Evolutionary conservation across 2,113 vertebrate genomes (phyloP).

Genomic region (Parus major): DNA sequence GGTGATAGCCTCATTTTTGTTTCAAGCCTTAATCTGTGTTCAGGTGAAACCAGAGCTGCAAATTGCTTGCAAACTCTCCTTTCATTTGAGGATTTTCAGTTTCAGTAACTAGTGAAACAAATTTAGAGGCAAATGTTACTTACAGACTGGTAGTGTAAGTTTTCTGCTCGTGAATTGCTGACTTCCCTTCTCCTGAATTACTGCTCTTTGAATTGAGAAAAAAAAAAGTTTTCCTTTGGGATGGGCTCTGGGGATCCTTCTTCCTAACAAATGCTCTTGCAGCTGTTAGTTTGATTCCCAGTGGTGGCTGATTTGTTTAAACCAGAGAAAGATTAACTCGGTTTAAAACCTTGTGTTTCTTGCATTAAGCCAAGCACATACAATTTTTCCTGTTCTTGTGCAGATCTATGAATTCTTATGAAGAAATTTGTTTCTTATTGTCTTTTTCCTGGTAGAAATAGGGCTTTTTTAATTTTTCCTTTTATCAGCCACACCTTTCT

Average conservation of each 20-base stretch:
- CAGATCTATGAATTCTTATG: neutral
- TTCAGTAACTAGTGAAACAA: neutral
- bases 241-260: neutral
- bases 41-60: constrained; percentile 20
- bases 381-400: neutral
- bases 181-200: neutral
- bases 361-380: neutral
- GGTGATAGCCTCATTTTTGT: constrained; percentile 41
- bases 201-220: neutral
- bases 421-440: neutral
- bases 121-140: neutral
- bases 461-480: neutral
- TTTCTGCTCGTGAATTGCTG: neutral
- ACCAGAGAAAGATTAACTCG: neutral
- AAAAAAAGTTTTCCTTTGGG: neutral
- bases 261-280: neutral
- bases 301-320: neutral
- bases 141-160: neutral
- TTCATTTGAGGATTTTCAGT: constrained; percentile 43
- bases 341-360: neutral
- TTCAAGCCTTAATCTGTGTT: constrained; percentile 43
- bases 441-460: neutral
- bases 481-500: neutral
- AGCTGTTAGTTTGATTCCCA: neutral
- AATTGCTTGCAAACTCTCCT: neutral